A percentile compares a stretch with the other conserved stretches of the same genome.
These are phyloP conservation scores for Drosophila sp. DNA, from an alignment of 1,140 invertebrate genomes.

Conservation along the genomic window DNA sequence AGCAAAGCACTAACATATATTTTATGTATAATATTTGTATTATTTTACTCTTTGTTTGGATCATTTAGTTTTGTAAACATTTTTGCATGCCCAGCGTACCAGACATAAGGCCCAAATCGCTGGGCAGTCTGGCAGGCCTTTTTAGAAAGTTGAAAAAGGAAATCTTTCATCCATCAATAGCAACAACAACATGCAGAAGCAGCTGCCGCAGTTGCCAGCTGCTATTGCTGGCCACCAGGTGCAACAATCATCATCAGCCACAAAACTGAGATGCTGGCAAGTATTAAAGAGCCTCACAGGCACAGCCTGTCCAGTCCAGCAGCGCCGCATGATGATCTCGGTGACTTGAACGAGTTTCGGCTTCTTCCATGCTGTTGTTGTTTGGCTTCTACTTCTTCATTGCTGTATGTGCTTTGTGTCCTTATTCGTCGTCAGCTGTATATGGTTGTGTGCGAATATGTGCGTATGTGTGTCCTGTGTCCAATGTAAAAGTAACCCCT, in stretches of 20 bases:
- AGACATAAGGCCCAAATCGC: constrained; percentile 18
- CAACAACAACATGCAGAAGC: constrained; percentile 43
- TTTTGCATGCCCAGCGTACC: constrained; percentile 6
- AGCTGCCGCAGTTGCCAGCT: constrained; percentile 45
- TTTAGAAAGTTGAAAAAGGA: constrained; percentile 69
- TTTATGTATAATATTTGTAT: neutral
- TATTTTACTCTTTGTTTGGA: neutral
- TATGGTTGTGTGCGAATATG: constrained; percentile 32
- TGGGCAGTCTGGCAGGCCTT: constrained; percentile 35
- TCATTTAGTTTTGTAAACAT: constrained; percentile 3
- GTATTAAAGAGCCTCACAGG: constrained; percentile 29
- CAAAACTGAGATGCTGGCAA: constrained; percentile 40
- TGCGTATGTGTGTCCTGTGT: neutral
- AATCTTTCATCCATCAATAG: constrained; percentile 53
- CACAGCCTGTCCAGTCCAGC: constrained; percentile 35
- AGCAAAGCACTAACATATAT: neutral
- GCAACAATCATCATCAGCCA: constrained; percentile 59
- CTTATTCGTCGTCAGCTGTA: constrained; percentile 64
- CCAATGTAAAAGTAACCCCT: constrained; percentile 51
- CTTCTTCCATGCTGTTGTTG: constrained; percentile 21
- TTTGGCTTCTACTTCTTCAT: constrained; percentile 21
- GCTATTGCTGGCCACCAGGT: constrained; percentile 66
- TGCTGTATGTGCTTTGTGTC: constrained; percentile 68
- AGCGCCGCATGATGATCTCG: constrained; percentile 33
- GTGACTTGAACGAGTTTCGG: constrained; percentile 56